phyloP scores from a whole-genome alignment of 2,113 vertebrate genomes.

The Gadus chalcogrammus region DNA sequence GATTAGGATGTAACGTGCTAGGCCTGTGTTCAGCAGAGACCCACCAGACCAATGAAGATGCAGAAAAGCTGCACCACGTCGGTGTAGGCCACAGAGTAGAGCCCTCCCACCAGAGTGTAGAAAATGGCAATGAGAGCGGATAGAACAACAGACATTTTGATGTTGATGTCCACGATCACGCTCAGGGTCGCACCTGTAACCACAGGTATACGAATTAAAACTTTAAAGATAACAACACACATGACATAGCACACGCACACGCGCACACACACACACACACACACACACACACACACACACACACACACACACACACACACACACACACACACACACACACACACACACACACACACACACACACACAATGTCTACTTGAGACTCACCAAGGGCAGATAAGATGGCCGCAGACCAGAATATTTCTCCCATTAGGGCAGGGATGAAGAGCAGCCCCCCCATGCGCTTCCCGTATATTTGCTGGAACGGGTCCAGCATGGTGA shows the following conservation, averaged over 20 bases:
- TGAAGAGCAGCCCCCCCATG: slow-evolving; percentile 96
- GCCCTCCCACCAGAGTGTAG: slow-evolving; percentile 91
- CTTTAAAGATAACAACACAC: not conserved
- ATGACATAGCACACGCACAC: not conserved
- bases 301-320: not conserved
- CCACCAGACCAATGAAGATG: slow-evolving; percentile 94
- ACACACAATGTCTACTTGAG: not conserved
- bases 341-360: not conserved
- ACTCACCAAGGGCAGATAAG: slow-evolving; percentile 92
- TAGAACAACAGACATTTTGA: slow-evolving; percentile 87
- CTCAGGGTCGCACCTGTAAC: slow-evolving; percentile 90
- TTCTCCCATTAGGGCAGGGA: slow-evolving; percentile 97
- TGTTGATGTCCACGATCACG: slow-evolving; percentile 89
- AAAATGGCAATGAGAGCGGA: slow-evolving; percentile 92
- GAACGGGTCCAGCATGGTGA: slow-evolving; percentile 98
- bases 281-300: not conserved
- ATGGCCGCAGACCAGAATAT: slow-evolving; percentile 99
- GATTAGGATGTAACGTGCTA: too few relatives aligned
- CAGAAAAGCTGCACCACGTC: slow-evolving; percentile 98
- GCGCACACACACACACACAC: not conserved
- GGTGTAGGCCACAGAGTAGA: slow-evolving; percentile 97
- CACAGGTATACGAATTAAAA: not conserved
- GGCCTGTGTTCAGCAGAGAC: slow-evolving; percentile 38
- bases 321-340: not conserved
- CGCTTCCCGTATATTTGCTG: slow-evolving; percentile 96